Conservation (phyloP, 2,113 vertebrate species). For the Prinia subflava region DNA sequence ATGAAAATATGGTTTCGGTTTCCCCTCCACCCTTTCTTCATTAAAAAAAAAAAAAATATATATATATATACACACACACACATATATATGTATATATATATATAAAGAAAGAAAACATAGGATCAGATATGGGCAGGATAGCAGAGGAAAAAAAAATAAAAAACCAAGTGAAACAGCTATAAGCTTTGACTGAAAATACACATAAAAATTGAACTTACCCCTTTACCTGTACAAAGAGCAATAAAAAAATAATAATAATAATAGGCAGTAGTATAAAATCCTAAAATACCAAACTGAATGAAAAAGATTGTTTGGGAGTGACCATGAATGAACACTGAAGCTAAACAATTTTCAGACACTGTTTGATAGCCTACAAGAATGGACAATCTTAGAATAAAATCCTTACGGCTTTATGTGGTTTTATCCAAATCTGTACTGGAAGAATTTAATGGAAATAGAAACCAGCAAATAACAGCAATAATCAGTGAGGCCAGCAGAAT, state of each 20-base stretch:
- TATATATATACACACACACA: too few species aligned
- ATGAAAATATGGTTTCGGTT: neutral
- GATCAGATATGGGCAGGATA: neutral
- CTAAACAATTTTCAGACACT: neutral
- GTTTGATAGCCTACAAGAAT: neutral
- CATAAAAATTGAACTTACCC: neutral
- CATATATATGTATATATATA: too few species aligned
- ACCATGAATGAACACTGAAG: neutral
- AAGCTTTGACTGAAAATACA: neutral
- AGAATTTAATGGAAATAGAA: neutral
- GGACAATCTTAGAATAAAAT: neutral
- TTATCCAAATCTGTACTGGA: neutral
- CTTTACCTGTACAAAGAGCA: neutral
- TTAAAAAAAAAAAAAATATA: neutral
- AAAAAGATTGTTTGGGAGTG: neutral
- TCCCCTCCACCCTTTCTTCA: neutral
- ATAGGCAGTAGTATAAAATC: neutral
- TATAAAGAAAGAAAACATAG: neutral
- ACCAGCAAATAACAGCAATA: neutral
- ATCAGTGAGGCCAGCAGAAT: neutral
- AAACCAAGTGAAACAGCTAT: neutral
- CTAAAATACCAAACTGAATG: neutral
- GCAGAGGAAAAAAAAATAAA: neutral
- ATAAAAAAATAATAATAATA: neutral
- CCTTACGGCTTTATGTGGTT: neutral